A percentile compares a stretch with the other conserved stretches of the same genome.
These are phyloP conservation scores for Dunckerocampus dactyliophorus DNA, from an alignment of 2,113 vertebrate genomes.

Conservation along the genomic window DNA sequence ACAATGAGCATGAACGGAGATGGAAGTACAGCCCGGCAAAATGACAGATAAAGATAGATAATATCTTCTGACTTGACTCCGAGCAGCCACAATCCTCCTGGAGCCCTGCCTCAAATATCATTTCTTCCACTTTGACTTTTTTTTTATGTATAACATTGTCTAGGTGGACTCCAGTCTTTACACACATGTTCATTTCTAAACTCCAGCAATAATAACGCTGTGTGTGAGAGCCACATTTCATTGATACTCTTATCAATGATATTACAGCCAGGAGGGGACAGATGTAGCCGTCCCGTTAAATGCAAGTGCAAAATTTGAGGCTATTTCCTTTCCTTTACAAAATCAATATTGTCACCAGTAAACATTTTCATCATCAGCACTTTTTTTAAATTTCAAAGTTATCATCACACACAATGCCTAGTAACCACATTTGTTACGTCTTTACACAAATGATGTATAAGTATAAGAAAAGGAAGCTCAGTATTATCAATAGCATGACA, in stretches of 20 bases:
- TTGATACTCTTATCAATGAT: constrained; percentile 21
- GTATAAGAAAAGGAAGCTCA: constrained; percentile 23
- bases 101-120: constrained; percentile 11
- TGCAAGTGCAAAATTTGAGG: constrained; percentile 16
- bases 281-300: constrained; percentile 28
- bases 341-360: constrained; percentile 25
- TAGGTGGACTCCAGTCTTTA: constrained; percentile 12
- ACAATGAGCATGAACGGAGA: not conserved
- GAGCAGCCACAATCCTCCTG: constrained; percentile 28
- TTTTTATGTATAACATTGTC: constrained; percentile 8
- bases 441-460: constrained; percentile 56
- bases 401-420: constrained; percentile 44
- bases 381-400: constrained; percentile 53
- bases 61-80: constrained; percentile 50
- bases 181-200: not conserved
- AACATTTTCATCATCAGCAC: constrained; percentile 20
- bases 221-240: constrained; percentile 32
- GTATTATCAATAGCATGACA: constrained; percentile 47
- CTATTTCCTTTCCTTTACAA: not conserved
- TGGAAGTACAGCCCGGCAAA: not conserved
- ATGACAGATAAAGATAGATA: constrained; percentile 26
- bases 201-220: no score
- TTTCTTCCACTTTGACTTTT: constrained; percentile 8
- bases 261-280: constrained; percentile 12
- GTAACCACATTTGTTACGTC: constrained; percentile 29